Evolutionary conservation across 2,797 vertebrate species (phyloP).

Genomic region (Peromyscus aztecus): DNA sequence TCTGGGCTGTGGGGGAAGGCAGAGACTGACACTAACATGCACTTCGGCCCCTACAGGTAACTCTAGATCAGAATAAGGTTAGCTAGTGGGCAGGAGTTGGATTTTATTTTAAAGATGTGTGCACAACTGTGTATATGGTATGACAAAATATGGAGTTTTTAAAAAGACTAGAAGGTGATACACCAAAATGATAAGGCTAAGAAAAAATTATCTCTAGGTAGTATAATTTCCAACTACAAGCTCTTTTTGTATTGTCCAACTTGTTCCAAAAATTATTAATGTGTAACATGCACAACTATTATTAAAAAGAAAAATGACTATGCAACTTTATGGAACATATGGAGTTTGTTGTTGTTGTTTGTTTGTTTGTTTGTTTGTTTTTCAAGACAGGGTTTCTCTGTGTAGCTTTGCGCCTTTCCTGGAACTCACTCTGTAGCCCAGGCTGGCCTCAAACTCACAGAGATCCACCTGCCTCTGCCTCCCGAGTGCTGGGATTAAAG

Average conservation of each 20-base stretch:
- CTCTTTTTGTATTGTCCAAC: neutral
- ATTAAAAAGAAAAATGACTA: constrained; percentile 40
- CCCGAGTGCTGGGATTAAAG: no score
- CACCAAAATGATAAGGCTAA: neutral
- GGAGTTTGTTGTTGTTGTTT: neutral
- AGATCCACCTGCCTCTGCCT: no score
- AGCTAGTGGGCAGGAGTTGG: no score
- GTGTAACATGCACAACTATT: neutral
- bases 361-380: no score
- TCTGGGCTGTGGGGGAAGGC: no score
- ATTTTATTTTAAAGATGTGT: neutral
- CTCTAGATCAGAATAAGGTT: neutral
- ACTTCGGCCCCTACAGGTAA: neutral
- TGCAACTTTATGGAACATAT: neutral
- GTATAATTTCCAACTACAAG: neutral
- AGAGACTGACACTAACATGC: neutral
- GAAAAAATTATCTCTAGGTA: neutral
- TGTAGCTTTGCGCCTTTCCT: no score
- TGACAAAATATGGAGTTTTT: neutral
- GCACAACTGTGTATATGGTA: neutral
- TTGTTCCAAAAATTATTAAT: constrained; percentile 32
- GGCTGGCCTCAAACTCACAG: no score
- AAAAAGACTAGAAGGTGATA: neutral
- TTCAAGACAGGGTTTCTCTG: no score
- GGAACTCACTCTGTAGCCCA: no score